Percentiles rank a stretch among this genome's conserved stretches.
Conservation (phyloP, 2,888 invertebrate species). For the Meteorus cinctellus region DNA sequence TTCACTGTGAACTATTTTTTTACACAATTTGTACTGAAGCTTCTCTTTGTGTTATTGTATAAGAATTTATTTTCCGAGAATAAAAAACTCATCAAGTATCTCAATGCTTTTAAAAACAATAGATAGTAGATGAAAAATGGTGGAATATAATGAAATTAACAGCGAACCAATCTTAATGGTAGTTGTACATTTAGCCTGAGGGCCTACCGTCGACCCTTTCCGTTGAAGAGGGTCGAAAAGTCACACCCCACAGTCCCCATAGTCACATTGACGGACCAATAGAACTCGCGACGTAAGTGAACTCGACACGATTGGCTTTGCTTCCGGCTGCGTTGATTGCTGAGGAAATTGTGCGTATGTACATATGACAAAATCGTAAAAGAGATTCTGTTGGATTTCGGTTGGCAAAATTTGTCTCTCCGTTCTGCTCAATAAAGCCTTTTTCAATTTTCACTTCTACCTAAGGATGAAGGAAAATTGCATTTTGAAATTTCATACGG, state of each 20-base stretch:
- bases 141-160: constrained; percentile 67
- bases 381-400: constrained; percentile 10
- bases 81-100: too few relatives aligned
- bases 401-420: background rate
- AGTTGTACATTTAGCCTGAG: constrained; percentile 53
- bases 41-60: too few relatives aligned
- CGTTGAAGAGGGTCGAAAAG: constrained; percentile 60
- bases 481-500: too few relatives aligned
- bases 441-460: background rate
- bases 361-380: constrained; percentile 37
- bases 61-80: too few relatives aligned
- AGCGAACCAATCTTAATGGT: constrained; percentile 56
- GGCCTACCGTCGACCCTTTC: constrained; percentile 50
- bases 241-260: constrained; percentile 62
- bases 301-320: constrained; percentile 67
- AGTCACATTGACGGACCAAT: constrained; percentile 61
- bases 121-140: constrained; percentile 57
- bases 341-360: constrained; percentile 70
- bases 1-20: too few relatives aligned
- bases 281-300: constrained; percentile 65
- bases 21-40: too few relatives aligned
- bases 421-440: background rate
- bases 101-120: too few relatives aligned
- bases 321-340: constrained; percentile 71
- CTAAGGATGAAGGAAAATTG: background rate